Conservation (phyloP, 2,888 invertebrate genomes). For the Nemapogon koenigi region DNA sequence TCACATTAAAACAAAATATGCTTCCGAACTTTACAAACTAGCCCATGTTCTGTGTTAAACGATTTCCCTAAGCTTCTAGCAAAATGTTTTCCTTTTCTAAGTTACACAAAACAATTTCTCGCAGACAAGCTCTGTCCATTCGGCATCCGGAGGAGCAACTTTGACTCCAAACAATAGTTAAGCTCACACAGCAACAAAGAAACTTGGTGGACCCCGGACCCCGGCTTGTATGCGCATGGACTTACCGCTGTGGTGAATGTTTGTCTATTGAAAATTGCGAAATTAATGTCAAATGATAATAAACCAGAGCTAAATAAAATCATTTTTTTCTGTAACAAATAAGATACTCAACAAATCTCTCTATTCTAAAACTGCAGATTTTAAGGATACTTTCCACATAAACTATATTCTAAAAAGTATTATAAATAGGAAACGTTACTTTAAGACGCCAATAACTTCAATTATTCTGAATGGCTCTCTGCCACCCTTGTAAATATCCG, state of each 20-base stretch:
- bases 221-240: conserved; percentile 6
- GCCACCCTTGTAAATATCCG: conserved; percentile 1
- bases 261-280: too few species aligned
- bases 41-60: conserved; percentile 26
- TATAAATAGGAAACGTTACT: too few species aligned
- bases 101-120: conserved; percentile 58
- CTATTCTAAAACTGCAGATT: too few species aligned
- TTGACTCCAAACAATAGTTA: conserved; percentile 55
- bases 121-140: conserved; percentile 46
- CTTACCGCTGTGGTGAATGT: conserved; percentile 7
- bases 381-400: too few species aligned
- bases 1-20: conserved; percentile 41
- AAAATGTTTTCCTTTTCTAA: conserved; percentile 57
- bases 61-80: conserved; percentile 53
- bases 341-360: too few species aligned
- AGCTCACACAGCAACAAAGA: conserved; percentile 39
- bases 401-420: too few species aligned
- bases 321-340: too few species aligned
- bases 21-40: conserved; percentile 1
- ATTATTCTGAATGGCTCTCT: too few species aligned
- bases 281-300: too few species aligned
- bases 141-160: conserved; percentile 44
- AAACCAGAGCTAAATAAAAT: too few species aligned
- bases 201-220: conserved; percentile 27
- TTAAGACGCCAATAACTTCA: too few species aligned